Conservation (phyloP, 2,113 vertebrate genomes). For the Nothobranchius furzeri region DNA sequence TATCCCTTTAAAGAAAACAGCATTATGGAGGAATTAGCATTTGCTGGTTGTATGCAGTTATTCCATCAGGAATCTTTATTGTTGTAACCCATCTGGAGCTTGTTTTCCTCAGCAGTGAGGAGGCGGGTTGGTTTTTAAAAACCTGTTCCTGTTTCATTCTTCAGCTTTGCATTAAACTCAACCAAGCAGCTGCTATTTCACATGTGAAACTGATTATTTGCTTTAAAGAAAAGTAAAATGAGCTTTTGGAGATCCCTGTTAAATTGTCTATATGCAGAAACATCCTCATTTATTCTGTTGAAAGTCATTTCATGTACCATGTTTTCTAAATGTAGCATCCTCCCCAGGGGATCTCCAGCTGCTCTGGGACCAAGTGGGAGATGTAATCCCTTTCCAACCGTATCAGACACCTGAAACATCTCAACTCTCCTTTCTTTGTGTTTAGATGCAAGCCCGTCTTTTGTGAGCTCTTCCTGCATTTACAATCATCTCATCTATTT, state of each 20-base stretch:
- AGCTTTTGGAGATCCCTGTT: too few species aligned
- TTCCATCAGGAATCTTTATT: neutral
- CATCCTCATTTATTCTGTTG: too few species aligned
- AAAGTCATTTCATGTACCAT: too few species aligned
- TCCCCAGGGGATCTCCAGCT: too few species aligned
- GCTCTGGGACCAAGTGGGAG: too few species aligned
- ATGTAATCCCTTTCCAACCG: too few species aligned
- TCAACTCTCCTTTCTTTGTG: neutral
- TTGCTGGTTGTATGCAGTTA: too few species aligned
- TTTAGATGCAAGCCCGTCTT: neutral
- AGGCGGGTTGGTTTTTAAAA: neutral
- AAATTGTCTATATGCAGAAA: too few species aligned
- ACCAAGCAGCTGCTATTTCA: neutral
- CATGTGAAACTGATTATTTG: neutral
- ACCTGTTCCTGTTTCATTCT: neutral
- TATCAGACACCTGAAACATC: neutral
- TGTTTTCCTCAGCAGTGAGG: neutral
- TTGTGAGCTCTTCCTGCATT: neutral
- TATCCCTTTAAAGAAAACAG: too few species aligned
- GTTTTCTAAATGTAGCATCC: too few species aligned
- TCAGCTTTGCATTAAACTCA: neutral
- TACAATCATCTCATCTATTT: neutral
- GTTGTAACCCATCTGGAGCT: neutral
- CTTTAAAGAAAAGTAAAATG: too few species aligned
- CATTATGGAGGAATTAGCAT: too few species aligned